Percentiles rank a stretch among this genome's conserved stretches.
These are phyloP conservation scores for Drepana falcataria DNA, from an alignment of 2,888 invertebrate genomes.

Conservation along the genomic window DNA sequence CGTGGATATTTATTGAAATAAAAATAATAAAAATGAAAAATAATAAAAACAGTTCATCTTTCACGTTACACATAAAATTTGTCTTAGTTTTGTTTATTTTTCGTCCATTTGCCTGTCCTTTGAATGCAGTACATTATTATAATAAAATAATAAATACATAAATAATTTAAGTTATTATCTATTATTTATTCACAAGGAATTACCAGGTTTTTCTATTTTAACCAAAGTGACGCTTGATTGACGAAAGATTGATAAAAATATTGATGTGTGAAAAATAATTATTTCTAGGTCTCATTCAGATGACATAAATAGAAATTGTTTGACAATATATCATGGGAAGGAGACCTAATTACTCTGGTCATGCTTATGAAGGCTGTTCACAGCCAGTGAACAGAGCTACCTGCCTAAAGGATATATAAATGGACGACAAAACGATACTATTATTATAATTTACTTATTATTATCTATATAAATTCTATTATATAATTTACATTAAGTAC, in stretches of 20 bases:
- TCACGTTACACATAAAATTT: constrained; percentile 77
- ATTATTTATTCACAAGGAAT: no score
- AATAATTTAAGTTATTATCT: no score
- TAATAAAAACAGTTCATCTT: constrained; percentile 79
- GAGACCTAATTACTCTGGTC: constrained; percentile 34
- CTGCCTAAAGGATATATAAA: constrained; percentile 23
- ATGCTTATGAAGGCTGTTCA: neutral
- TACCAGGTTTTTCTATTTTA: no score
- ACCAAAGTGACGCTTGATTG: no score
- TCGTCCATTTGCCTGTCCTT: constrained; percentile 44
- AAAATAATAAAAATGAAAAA: constrained; percentile 79
- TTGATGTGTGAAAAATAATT: neutral
- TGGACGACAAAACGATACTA: constrained; percentile 69
- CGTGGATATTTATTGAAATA: constrained; percentile 79
- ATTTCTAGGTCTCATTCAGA: constrained; percentile 43
- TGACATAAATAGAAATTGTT: constrained; percentile 21
- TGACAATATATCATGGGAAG: constrained; percentile 44
- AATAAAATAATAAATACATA: neutral
- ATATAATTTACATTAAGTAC: constrained; percentile 76
- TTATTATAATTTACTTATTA: constrained; percentile 75
- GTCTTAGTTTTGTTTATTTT: constrained; percentile 67
- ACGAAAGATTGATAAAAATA: no score
- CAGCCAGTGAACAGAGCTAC: constrained; percentile 3
- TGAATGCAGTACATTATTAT: neutral
- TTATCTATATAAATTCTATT: constrained; percentile 78